A percentile compares a stretch with the other conserved stretches of the same genome.
Conservation (phyloP, 2,797 vertebrate genomes). For the Syngnathus acus region DNA sequence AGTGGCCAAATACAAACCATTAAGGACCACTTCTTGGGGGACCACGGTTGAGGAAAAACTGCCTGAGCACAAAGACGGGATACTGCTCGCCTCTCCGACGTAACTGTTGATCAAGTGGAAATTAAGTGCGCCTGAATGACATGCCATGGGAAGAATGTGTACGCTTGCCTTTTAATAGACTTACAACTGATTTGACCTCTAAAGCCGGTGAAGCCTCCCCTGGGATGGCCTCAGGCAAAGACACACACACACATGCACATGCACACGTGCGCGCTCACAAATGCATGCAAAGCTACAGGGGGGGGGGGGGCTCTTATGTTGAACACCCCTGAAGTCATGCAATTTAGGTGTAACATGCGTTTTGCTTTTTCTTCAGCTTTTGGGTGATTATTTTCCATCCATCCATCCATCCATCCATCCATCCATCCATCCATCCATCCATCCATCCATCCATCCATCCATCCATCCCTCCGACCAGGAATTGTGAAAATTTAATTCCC, state of each 20-base stretch:
- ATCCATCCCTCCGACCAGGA: not conserved
- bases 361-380: not conserved
- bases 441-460: no score
- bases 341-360: not conserved
- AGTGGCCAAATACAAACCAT: not conserved
- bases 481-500: not conserved
- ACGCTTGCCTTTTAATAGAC: slow-evolving; percentile 75
- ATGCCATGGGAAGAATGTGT: slow-evolving; percentile 66
- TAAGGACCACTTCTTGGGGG: not conserved
- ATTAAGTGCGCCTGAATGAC: slow-evolving; percentile 71
- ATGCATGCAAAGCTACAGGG: slow-evolving; percentile 43
- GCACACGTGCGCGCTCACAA: slow-evolving; percentile 15
- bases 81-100: slow-evolving; percentile 28
- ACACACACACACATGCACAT: slow-evolving; percentile 32
- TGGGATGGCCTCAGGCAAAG: slow-evolving; percentile 65
- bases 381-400: not conserved
- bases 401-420: no score
- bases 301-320: slow-evolving; percentile 7
- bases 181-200: slow-evolving; percentile 84
- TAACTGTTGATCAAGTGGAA: slow-evolving; percentile 69
- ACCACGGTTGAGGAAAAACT: not conserved
- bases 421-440: no score
- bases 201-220: slow-evolving; percentile 78
- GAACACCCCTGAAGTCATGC: not conserved
- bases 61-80: not conserved